Evolutionary conservation across 1,140 invertebrate species (phyloP), one percentile per base, ranked within the genome.

Genomic region (Neodiprion fabricii): DNA sequence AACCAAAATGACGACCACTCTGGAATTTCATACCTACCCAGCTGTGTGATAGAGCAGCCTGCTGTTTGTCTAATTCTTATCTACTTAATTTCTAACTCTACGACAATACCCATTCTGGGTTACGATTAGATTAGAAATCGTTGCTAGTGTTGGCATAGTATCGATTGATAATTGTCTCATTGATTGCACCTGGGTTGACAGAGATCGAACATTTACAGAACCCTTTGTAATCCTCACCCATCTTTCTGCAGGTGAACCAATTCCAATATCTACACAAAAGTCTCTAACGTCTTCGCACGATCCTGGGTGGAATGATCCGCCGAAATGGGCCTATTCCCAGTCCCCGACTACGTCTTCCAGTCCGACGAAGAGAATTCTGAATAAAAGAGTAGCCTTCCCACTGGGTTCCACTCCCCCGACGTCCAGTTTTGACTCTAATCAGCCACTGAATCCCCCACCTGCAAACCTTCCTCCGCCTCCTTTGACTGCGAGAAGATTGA

Each of bases 231-330:
- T 11, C 3, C 53, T 14, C 53, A 61, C 5, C 9, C 8, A 61
- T 61, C 9, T 17, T 72, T 28, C 17, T 78, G 76, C 14, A 61
- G n/a, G 72, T 61, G 72, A 77, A 72, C 74, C 75, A 17, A 14
- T 73, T 71, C 74, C 75, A 28, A 14, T 73, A 71, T 88, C 87
- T 4, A 84, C 82, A 9, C 87, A 88, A 76, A 84, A 85, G 17
- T 72, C 69, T n/a, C 78, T 88, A 40, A 77, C 79, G 49, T 78
- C 85, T 10, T 77, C 73, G 66, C 83, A 88, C 61, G 86, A 89
- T 76, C 80, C 88, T 7, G 89, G 89, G 11, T 90, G 89, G 89
- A 90, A 90, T 71, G 89, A 90, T 83, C 89, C 89, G 21, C 89
- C 89, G 71, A 85, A 85, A 72, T 88, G 88, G 84, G 83, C 82